A percentile compares a stretch with the other conserved stretches of the same genome.
Conservation (phyloP, 2,797 vertebrate genomes). For the Arnoldichthys spilopterus region DNA sequence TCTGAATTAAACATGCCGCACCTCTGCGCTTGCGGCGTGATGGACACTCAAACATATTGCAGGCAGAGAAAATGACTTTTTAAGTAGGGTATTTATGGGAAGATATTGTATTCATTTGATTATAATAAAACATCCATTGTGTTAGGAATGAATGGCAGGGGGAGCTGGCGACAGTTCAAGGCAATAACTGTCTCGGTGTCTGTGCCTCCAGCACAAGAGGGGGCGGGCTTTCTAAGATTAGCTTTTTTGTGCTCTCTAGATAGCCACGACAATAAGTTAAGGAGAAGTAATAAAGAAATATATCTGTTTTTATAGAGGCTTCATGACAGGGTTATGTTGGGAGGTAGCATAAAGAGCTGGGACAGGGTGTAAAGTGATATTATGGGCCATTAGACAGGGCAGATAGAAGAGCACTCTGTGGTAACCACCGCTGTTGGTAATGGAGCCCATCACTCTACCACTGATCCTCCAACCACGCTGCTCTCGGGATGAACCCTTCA, state of each 20-base stretch:
- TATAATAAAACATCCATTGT: conserved; percentile 82
- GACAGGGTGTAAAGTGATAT: conserved; percentile 79
- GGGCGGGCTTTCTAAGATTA: conserved; percentile 71
- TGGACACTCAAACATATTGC: conserved; percentile 76
- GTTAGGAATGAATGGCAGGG: conserved; percentile 66
- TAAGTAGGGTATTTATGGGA: conserved; percentile 81
- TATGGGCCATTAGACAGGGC: conserved; percentile 77
- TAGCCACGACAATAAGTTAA: conserved; percentile 66
- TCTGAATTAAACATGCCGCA: conserved; percentile 80
- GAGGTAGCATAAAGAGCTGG: conserved; percentile 76
- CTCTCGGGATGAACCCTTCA: conserved; percentile 35
- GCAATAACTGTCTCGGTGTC: conserved; percentile 71
- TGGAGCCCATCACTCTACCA: conserved; percentile 66
- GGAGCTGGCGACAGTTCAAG: conserved; percentile 70
- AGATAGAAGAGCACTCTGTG: conserved; percentile 69
- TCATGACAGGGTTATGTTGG: conserved; percentile 77
- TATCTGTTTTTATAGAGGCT: conserved; percentile 80
- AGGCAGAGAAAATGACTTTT: conserved; percentile 76
- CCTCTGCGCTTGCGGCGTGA: conserved; percentile 69
- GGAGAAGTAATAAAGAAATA: conserved; percentile 80
- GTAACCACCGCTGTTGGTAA: conserved; percentile 74
- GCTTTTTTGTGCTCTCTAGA: conserved; percentile 73
- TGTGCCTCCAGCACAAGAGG: conserved; percentile 64
- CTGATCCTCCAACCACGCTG: conserved; percentile 51
- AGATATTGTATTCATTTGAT: conserved; percentile 82